A percentile compares a stretch with the other conserved stretches of the same genome.
Conservation (phyloP, 2,797 vertebrate genomes). For the Petrocephalus schoutedeni region DNA sequence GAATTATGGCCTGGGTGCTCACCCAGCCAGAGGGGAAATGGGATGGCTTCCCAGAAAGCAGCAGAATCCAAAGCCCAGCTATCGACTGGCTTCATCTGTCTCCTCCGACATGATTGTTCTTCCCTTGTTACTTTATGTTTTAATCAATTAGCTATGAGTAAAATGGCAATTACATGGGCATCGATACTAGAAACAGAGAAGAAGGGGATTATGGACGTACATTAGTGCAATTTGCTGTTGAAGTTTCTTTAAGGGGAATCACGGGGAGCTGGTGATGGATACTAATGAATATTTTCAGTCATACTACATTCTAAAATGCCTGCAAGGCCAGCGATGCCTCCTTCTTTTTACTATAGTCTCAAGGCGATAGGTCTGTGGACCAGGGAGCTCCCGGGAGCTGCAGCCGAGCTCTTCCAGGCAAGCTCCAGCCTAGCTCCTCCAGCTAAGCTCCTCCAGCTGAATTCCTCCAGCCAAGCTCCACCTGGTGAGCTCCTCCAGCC, state of each 20-base stretch:
- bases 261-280: slow-evolving; percentile 57
- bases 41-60: slow-evolving; percentile 59
- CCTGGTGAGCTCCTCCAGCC: no score
- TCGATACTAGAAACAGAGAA: slow-evolving; percentile 65
- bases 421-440: not conserved
- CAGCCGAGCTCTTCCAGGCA: not conserved
- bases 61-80: slow-evolving; percentile 46
- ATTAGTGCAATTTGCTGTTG: slow-evolving; percentile 76
- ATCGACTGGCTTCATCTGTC: slow-evolving; percentile 55
- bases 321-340: slow-evolving; percentile 9
- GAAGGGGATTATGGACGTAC: slow-evolving; percentile 70
- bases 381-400: not conserved
- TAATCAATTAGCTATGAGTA: slow-evolving; percentile 78
- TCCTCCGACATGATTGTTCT: slow-evolving; percentile 74
- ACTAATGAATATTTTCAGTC: slow-evolving; percentile 60
- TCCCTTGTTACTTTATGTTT: slow-evolving; percentile 79
- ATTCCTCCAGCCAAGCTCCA: not conserved
- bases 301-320: slow-evolving; percentile 60
- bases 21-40: slow-evolving; percentile 41
- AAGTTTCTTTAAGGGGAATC: slow-evolving; percentile 54
- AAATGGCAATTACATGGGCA: slow-evolving; percentile 79
- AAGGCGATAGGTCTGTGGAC: not conserved
- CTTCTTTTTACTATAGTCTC: not conserved
- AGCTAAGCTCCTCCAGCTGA: not conserved
- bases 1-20: slow-evolving; percentile 46